Percentiles rank a stretch among this genome's conserved stretches.
Evolutionary conservation across 2,888 invertebrate genomes (phyloP).

Genomic region (Dolichomitus sp.): DNA sequence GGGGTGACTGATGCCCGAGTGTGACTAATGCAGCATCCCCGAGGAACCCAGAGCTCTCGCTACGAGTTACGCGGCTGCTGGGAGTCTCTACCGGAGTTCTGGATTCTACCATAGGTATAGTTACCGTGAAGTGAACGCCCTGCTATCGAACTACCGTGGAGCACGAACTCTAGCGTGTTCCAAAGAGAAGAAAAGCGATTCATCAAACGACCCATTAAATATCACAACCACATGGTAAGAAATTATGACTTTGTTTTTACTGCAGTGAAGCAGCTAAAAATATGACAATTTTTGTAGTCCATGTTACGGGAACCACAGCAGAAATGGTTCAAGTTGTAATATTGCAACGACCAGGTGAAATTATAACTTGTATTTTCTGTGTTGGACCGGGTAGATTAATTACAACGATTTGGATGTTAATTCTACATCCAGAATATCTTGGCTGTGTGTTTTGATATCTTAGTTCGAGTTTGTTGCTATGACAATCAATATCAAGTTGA

Average conservation of each 20-base stretch:
- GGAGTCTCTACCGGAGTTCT: slow-evolving; percentile 14
- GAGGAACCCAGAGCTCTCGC: slow-evolving; percentile 67
- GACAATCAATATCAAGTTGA: no score
- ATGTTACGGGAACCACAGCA: background rate
- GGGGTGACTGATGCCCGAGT: slow-evolving; percentile 78
- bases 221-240: slow-evolving; percentile 32
- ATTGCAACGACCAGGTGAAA: background rate
- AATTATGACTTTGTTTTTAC: background rate
- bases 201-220: slow-evolving; percentile 77
- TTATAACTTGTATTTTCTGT: background rate
- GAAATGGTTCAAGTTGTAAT: background rate
- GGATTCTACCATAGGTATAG: slow-evolving; percentile 20
- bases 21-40: slow-evolving; percentile 80
- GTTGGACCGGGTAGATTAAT: background rate
- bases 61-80: slow-evolving; percentile 37
- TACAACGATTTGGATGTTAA: background rate
- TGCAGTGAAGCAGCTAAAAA: background rate
- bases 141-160: slow-evolving; percentile 32
- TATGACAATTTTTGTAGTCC: background rate
- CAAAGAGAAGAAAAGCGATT: slow-evolving; percentile 67
- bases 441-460: no score
- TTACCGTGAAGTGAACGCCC: background rate
- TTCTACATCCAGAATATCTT: background rate
- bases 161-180: slow-evolving; percentile 21
- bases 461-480: no score